phyloP scores from a whole-genome alignment of 2,797 vertebrate genomes.

The Hozukius guyotensis region DNA sequence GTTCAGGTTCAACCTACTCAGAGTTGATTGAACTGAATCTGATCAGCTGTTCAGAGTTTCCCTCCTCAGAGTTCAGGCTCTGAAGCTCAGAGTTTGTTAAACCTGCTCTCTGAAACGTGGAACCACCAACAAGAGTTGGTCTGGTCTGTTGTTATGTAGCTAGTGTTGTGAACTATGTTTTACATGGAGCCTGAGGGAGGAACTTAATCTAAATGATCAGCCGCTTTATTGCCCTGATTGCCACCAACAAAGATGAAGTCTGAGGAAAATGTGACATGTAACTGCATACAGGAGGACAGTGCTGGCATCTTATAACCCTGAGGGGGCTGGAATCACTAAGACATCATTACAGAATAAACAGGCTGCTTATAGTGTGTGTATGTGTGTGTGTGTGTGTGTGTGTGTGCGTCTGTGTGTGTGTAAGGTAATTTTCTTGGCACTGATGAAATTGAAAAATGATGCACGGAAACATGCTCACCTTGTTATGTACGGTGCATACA shows the following conservation, averaged over 20 bases:
- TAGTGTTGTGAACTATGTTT: background rate
- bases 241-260: background rate
- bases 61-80: no score
- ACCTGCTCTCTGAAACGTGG: no score
- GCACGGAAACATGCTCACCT: constrained; percentile 26
- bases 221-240: background rate
- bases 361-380: background rate
- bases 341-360: constrained; percentile 24
- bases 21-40: no score
- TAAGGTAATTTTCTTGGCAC: constrained; percentile 22
- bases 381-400: background rate
- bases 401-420: background rate
- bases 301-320: background rate
- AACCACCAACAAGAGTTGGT: background rate
- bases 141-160: background rate
- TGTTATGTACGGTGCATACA: background rate
- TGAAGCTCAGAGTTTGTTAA: no score
- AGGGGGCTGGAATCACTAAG: constrained; percentile 1
- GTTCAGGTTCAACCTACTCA: no score
- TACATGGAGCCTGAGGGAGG: background rate
- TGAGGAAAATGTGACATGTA: background rate
- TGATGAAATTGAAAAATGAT: constrained; percentile 38
- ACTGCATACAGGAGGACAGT: background rate
- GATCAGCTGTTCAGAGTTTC: no score
- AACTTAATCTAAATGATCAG: background rate